Conservation (phyloP, 2,113 vertebrate genomes). For the Elephantulus edwardii region DNA sequence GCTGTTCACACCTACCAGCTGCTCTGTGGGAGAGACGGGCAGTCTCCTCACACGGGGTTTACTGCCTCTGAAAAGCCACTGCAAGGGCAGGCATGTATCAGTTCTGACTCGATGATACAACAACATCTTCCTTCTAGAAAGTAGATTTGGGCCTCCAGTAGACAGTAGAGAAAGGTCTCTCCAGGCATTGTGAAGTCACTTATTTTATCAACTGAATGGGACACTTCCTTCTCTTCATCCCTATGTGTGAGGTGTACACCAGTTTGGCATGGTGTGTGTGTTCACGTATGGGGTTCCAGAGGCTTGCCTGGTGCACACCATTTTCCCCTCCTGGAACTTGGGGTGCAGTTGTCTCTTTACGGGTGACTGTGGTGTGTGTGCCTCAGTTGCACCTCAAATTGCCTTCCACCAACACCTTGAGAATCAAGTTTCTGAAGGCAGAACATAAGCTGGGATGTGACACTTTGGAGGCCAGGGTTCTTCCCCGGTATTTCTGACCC, state of each 20-base stretch:
- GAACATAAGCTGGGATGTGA: not conserved
- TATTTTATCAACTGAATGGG: constrained; percentile 32
- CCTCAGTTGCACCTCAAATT: not conserved
- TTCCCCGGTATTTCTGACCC: not conserved
- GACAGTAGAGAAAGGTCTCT: not conserved
- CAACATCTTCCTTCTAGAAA: constrained; percentile 53
- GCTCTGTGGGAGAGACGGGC: too few relatives aligned
- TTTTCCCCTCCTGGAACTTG: not conserved
- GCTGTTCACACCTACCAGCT: too few relatives aligned
- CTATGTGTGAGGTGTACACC: not conserved
- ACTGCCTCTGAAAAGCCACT: too few relatives aligned
- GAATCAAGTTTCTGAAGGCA: constrained; percentile 12
- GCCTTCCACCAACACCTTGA: not conserved
- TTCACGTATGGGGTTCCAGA: not conserved
- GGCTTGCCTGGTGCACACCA: not conserved
- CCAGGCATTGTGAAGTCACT: not conserved
- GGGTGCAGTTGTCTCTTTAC: not conserved
- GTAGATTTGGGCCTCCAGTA: not conserved
- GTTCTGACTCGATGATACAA: too few relatives aligned
- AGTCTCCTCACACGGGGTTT: too few relatives aligned
- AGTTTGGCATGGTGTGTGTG: accelerated
- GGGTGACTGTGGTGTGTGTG: not conserved
- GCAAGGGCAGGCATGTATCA: too few relatives aligned
- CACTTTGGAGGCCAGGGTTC: not conserved
- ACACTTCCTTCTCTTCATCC: not conserved